A percentile compares a stretch with the other conserved stretches of the same genome.
Evolutionary conservation across 2,113 vertebrate genomes (phyloP).

Genomic region (Shinisaurus crocodilurus): DNA sequence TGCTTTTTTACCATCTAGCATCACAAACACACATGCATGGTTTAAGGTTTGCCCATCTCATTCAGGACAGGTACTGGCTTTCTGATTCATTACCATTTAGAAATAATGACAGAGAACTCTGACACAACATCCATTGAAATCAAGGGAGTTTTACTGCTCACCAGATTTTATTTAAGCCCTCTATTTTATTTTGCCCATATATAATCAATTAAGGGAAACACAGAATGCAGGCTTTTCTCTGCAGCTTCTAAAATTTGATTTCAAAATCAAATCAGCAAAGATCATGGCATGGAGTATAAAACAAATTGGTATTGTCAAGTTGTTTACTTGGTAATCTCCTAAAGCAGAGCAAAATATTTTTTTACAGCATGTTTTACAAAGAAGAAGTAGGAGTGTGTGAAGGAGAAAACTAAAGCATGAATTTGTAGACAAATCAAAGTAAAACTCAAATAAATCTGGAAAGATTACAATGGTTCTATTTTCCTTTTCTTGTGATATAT

Average conservation of each 20-base stretch:
- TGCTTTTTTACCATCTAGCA: constrained; percentile 8
- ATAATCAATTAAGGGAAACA: constrained; percentile 1
- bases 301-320: neutral
- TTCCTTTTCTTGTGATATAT: constrained; percentile 5
- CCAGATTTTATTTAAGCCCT: constrained; percentile 8
- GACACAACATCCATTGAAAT: neutral
- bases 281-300: neutral
- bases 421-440: neutral
- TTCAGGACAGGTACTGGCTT: constrained; percentile 43
- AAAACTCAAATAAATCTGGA: neutral
- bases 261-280: constrained; percentile 1
- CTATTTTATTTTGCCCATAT: constrained; percentile 8
- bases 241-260: neutral
- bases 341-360: neutral
- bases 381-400: neutral
- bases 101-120: constrained; percentile 13
- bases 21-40: neutral
- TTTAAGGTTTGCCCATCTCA: constrained; percentile 8
- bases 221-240: neutral
- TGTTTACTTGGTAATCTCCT: neutral
- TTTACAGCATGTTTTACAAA: neutral
- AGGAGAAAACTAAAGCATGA: neutral
- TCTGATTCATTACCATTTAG: constrained; percentile 15
- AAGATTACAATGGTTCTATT: constrained; percentile 4
- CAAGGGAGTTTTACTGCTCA: neutral